Percentiles rank a stretch among this genome's conserved stretches.
phyloP scores from a whole-genome alignment of 1,140 invertebrate genomes.

The Ips nitidus region DNA sequence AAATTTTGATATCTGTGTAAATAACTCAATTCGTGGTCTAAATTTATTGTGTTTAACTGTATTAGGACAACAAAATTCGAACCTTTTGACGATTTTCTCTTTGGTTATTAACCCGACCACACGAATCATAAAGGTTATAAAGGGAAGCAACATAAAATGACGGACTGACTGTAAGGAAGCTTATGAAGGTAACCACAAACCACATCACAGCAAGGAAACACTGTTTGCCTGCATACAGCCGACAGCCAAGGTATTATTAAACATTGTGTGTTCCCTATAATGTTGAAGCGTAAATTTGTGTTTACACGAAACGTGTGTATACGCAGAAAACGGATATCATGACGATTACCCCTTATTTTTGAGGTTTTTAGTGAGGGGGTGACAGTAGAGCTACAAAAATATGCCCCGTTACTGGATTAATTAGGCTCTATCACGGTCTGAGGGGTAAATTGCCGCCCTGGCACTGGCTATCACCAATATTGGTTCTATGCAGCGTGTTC shows the following conservation, averaged over 20 bases:
- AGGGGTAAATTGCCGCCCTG: constrained; percentile 41
- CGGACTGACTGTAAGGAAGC: constrained; percentile 46
- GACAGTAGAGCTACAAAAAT: constrained; percentile 43
- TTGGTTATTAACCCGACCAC: background rate
- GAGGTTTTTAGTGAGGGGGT: background rate
- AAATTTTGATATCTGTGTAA: too few relatives aligned
- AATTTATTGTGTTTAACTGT: too few relatives aligned
- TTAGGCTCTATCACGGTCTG: constrained; percentile 44
- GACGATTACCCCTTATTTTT: too few relatives aligned
- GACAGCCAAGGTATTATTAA: constrained; percentile 45
- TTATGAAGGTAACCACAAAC: constrained; percentile 49
- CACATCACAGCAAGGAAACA: constrained; percentile 48
- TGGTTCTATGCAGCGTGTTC: constrained; percentile 46
- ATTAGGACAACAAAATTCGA: too few relatives aligned
- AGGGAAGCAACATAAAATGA: constrained; percentile 36
- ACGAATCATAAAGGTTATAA: constrained; percentile 19
- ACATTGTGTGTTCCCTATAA: constrained; percentile 18
- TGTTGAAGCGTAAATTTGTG: background rate
- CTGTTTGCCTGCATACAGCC: constrained; percentile 45
- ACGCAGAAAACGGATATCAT: too few relatives aligned
- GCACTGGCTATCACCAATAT: constrained; percentile 51
- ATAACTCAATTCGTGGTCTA: too few relatives aligned
- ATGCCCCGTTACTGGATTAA: constrained; percentile 50
- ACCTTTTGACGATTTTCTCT: too few relatives aligned
- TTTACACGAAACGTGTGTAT: background rate